phyloP scores from a whole-genome alignment of 2,888 invertebrate species.

The Papilio demoleus region DNA sequence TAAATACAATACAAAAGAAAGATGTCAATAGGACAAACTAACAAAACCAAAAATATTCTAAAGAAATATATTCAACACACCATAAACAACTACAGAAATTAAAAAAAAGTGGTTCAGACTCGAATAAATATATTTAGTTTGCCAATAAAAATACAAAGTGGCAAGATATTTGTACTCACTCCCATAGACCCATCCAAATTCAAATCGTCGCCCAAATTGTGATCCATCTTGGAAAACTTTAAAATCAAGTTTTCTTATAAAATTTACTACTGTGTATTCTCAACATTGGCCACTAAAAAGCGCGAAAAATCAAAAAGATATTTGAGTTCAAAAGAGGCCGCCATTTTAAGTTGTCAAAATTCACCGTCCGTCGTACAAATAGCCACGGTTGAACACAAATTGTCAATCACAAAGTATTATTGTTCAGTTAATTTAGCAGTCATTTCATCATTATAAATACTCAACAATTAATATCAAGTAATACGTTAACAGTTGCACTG shows the following conservation, averaged over 20 bases:
- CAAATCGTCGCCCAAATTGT: slow-evolving; percentile 72
- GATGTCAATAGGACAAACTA: slow-evolving; percentile 7
- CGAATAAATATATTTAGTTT: background rate
- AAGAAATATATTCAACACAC: background rate
- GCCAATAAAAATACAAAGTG: slow-evolving; percentile 7
- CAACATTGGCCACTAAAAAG: slow-evolving; percentile 42
- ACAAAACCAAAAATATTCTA: slow-evolving; percentile 14
- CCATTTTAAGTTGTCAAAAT: slow-evolving; percentile 82
- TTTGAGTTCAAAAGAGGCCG: slow-evolving; percentile 80
- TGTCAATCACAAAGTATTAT: slow-evolving; percentile 50
- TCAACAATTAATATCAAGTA: slow-evolving; percentile 22
- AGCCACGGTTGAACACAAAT: slow-evolving; percentile 82
- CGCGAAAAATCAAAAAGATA: slow-evolving; percentile 54
- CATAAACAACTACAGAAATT: background rate
- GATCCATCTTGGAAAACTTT: slow-evolving; percentile 65
- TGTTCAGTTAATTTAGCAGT: slow-evolving; percentile 16
- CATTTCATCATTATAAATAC: slow-evolving; percentile 38
- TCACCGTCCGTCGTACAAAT: slow-evolving; percentile 60
- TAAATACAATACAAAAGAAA: slow-evolving; percentile 29
- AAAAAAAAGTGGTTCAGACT: background rate
- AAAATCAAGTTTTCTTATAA: slow-evolving; percentile 37
- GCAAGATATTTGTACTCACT: slow-evolving; percentile 59
- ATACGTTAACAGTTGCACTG: background rate
- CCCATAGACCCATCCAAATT: slow-evolving; percentile 71
- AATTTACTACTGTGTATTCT: slow-evolving; percentile 35